Conservation (phyloP, 1,140 invertebrate species). For the Nebria ingens region DNA sequence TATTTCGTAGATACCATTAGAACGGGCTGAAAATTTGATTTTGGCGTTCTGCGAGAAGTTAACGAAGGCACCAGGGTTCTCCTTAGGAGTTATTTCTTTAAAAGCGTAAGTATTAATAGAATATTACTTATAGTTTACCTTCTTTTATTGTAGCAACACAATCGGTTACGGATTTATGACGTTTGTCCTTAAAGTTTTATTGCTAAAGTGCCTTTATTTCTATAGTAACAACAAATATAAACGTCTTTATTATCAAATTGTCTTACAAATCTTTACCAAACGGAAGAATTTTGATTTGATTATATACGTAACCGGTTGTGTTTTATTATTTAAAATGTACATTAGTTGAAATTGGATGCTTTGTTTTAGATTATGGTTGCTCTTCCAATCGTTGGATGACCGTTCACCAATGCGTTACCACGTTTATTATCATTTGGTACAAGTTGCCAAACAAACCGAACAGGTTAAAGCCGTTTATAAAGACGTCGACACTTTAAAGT, state of each 20-base stretch:
- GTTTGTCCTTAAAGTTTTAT: too few relatives aligned
- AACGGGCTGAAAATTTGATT: conserved; percentile 83
- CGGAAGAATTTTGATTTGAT: too few relatives aligned
- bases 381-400: conserved; percentile 85
- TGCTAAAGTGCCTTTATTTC: too few relatives aligned
- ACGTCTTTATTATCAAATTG: too few relatives aligned
- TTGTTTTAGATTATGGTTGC: conserved; percentile 62
- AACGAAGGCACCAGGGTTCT: conserved; percentile 77
- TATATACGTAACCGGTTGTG: conserved; percentile 11
- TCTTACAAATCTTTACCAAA: too few relatives aligned
- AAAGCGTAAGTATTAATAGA: conserved; percentile 66
- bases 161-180: too few relatives aligned
- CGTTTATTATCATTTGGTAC: conserved; percentile 83
- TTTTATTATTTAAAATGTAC: conserved; percentile 12
- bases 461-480: conserved; percentile 72
- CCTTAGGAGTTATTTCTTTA: conserved; percentile 68
- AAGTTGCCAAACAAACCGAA: conserved; percentile 78
- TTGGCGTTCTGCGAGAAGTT: conserved; percentile 88
- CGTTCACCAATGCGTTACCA: conserved; percentile 77
- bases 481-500: conserved; percentile 69
- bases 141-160: too few relatives aligned
- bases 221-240: too few relatives aligned
- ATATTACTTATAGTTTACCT: conserved; percentile 10
- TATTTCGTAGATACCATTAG: conserved; percentile 62
- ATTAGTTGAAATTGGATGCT: conserved; percentile 18